phyloP scores from a whole-genome alignment of 2,113 vertebrate genomes.

The Heteronetta atricapilla region DNA sequence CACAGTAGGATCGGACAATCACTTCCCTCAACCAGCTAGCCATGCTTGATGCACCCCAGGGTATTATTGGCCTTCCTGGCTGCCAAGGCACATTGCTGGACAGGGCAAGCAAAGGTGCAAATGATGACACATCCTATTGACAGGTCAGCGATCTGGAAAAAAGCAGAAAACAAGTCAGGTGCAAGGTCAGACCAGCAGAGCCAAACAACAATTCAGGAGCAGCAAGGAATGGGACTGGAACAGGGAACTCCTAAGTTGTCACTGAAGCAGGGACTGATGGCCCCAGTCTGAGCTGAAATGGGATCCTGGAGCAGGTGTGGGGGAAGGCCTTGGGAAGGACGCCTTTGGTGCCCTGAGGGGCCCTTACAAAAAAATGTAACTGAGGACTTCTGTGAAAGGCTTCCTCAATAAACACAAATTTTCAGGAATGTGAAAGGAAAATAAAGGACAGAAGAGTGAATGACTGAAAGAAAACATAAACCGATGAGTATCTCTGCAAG shows the following conservation, averaged over 20 bases:
- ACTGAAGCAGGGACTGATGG: neutral
- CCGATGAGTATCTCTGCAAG: no score
- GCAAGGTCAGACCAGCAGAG: neutral
- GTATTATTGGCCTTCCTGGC: no score
- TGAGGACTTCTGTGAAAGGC: neutral
- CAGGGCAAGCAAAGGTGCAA: neutral
- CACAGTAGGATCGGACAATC: no score
- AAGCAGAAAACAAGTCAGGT: neutral
- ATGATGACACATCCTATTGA: neutral
- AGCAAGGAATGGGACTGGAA: neutral
- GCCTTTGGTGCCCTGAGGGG: neutral
- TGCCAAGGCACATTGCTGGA: no score
- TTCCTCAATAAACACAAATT: neutral
- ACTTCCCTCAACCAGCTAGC: no score
- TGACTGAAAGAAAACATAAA: neutral
- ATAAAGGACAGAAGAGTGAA: neutral
- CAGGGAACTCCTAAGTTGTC: fast-evolving
- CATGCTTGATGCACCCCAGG: no score
- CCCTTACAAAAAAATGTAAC: fast-evolving
- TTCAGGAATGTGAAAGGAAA: neutral
- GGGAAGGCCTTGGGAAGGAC: neutral
- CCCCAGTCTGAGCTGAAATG: neutral
- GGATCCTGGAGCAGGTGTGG: neutral
- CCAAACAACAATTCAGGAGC: neutral
- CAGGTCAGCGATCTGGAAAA: neutral